phyloP scores from a whole-genome alignment of 2,797 vertebrate species.

The Ambastaia sidthimunki region DNA sequence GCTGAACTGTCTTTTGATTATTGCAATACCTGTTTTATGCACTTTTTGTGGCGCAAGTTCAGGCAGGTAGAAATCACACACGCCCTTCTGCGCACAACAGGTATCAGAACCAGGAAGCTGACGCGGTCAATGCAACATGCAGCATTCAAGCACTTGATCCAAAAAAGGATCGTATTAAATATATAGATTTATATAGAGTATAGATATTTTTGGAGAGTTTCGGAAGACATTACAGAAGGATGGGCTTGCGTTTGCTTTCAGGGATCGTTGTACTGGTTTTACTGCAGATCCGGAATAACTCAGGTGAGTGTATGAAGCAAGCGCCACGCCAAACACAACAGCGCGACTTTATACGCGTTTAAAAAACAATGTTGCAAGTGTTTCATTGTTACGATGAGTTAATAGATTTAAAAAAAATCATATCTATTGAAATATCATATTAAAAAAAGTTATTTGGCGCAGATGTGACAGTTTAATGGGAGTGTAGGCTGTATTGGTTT shows the following conservation, averaged over 20 bases:
- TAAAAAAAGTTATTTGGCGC: background rate
- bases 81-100: constrained; percentile 26
- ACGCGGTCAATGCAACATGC: constrained; percentile 6
- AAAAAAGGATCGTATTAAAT: background rate
- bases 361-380: background rate
- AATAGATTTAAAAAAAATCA: background rate
- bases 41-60: constrained; percentile 1
- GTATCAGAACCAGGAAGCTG: constrained; percentile 29
- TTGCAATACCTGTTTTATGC: background rate
- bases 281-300: constrained; percentile 13
- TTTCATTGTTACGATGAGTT: background rate
- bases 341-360: background rate
- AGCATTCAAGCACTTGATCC: background rate
- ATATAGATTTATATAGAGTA: background rate
- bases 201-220: background rate
- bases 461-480: background rate
- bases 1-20: background rate
- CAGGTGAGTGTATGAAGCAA: constrained; percentile 30
- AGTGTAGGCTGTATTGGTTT: background rate
- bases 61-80: constrained; percentile 30
- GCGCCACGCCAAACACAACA: constrained; percentile 11
- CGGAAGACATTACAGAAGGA: background rate
- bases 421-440: background rate
- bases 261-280: constrained; percentile 4
- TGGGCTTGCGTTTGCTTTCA: background rate